Evolutionary conservation across 92 coral and sea anemone species (phyloP), one percentile per base, ranked within the genome.

Genomic region (Porites cylindrica): DNA sequence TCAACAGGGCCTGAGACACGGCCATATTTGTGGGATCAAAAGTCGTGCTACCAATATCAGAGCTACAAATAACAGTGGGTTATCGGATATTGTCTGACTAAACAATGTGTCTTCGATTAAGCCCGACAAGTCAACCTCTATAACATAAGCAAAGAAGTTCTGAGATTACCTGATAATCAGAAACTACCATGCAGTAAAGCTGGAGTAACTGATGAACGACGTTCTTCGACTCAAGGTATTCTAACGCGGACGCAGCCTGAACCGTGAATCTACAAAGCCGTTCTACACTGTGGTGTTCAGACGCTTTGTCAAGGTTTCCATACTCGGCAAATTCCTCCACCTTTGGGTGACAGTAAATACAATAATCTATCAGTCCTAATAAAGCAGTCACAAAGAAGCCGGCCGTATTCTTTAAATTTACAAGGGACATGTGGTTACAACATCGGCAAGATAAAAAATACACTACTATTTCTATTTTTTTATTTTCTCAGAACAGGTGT

Each of bases 171-270:
- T 66, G 6, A 63, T 43, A 50, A 65, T 51, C 64, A 47, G 84
- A 43, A 12, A 50, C 75, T 47, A 79, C 72, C 61, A 79, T 0
- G 14, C 18, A 66, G 21, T 79, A 19, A 19, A 19, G 21, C 21
- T 0, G 0, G n/a, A 79, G 18, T 2, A 43, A 12, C 50, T 65
- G 72, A 24, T 79, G 84, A 10, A 79, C 7, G 26, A 66, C 51
- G 6, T 79, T 65, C 62, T 11, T 79, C 19, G 10, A 65, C 32
- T 66, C 74, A 2, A 79, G 62, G 74, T 79, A 51, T 79, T 79
- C 84, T 74, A 79, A 65, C 17, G 84, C 84, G 20, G 63, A 65
- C 21, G 84, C 84, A 20, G 75, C 84, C 84, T 79, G 84, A 26
- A 67, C 53, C 5, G 84, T 79, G 51, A 43, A 79, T 65, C 29